A percentile compares a stretch with the other conserved stretches of the same genome.
Conservation (phyloP, 2,888 invertebrate species). For the Palloptera scutellata region DNA sequence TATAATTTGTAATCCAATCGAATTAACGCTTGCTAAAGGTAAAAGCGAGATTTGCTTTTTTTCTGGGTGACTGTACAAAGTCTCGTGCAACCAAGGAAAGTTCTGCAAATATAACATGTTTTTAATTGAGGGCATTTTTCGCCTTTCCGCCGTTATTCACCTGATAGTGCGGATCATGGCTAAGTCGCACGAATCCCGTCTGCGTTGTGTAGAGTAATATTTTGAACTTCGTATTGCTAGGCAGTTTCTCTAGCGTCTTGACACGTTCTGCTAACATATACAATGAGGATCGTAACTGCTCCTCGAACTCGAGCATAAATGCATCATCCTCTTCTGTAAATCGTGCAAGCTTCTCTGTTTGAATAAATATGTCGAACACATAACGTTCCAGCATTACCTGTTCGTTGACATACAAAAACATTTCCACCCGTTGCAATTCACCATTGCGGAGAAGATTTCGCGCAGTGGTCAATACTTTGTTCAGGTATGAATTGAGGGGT, state of each 20-base stretch:
- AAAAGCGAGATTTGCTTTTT: constrained; percentile 45
- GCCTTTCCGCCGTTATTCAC: constrained; percentile 28
- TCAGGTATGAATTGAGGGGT: constrained; percentile 55
- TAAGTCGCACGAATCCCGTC: constrained; percentile 50
- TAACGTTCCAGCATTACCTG: constrained; percentile 40
- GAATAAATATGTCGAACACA: constrained; percentile 33
- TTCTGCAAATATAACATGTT: constrained; percentile 44
- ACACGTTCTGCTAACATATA: constrained; percentile 53
- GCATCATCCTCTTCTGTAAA: constrained; percentile 43
- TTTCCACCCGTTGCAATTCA: constrained; percentile 49
- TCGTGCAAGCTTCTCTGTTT: neutral
- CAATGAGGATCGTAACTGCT: constrained; percentile 53
- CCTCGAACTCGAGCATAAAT: constrained; percentile 57
- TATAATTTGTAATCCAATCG: constrained; percentile 50
- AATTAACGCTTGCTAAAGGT: constrained; percentile 49
- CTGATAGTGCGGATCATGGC: constrained; percentile 53
- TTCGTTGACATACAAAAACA: constrained; percentile 51
- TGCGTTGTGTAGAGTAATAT: constrained; percentile 58
- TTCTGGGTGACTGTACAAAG: constrained; percentile 13
- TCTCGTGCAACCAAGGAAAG: constrained; percentile 58
- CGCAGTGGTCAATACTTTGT: constrained; percentile 49
- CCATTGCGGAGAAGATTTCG: constrained; percentile 44
- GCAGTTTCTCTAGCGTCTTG: constrained; percentile 51
- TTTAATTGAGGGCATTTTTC: neutral
- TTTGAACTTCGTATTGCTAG: constrained; percentile 51